phyloP scores from a whole-genome alignment of 2,888 invertebrate species.

The Netelia fuscicornis region DNA sequence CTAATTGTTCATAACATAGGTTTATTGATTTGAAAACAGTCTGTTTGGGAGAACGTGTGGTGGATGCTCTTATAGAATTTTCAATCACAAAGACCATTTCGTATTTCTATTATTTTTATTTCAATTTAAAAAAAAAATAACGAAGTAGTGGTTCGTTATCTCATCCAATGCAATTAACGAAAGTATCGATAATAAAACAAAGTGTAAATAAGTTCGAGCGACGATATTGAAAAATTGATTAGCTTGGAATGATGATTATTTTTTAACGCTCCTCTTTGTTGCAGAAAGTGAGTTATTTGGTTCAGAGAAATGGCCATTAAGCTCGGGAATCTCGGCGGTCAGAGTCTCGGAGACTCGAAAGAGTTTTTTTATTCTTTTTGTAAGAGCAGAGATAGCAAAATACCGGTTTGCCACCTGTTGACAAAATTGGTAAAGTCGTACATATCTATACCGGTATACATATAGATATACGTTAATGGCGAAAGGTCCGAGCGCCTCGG shows the following conservation, averaged over 20 bases:
- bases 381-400: neutral
- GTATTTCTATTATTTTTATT: too few relatives aligned
- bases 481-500: conserved; percentile 52
- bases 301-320: neutral
- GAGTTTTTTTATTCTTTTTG: neutral
- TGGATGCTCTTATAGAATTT: too few relatives aligned
- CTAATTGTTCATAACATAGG: too few relatives aligned
- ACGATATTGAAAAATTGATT: neutral
- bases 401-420: conserved; percentile 52
- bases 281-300: neutral
- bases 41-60: too few relatives aligned
- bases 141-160: neutral
- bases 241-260: neutral
- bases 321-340: neutral
- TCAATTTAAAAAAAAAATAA: too few relatives aligned
- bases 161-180: neutral
- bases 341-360: neutral
- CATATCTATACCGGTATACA: neutral
- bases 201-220: neutral
- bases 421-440: conserved; percentile 44
- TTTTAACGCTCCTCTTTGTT: neutral
- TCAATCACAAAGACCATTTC: too few relatives aligned
- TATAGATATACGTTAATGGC: neutral
- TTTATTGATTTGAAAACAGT: too few relatives aligned
- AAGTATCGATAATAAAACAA: neutral